phyloP scores from a whole-genome alignment of 2,888 invertebrate genomes.

The Drosophila austrosaltans region DNA sequence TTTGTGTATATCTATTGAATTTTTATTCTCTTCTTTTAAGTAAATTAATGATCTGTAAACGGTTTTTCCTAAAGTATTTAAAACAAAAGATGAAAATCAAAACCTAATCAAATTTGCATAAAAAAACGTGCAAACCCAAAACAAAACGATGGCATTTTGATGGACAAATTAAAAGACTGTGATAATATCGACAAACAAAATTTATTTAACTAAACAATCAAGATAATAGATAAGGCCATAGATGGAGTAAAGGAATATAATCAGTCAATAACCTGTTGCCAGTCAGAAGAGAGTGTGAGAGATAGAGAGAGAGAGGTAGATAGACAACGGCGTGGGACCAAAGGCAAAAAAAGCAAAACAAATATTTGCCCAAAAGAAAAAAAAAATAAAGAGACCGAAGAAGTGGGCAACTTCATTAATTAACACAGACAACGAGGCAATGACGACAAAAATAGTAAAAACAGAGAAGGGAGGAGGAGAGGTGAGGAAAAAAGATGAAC shows the following conservation, averaged over 20 bases:
- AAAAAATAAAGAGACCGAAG: slow-evolving; percentile 18
- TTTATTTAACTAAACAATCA: slow-evolving; percentile 11
- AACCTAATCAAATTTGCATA: not conserved
- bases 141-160: not conserved
- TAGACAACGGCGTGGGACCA: slow-evolving; percentile 29
- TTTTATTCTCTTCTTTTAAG: not conserved
- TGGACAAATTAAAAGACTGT: slow-evolving; percentile 12
- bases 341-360: slow-evolving; percentile 22
- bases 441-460: not conserved
- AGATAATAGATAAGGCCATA: slow-evolving; percentile 37
- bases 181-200: slow-evolving; percentile 12
- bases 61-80: not conserved
- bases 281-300: not conserved
- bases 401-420: slow-evolving; percentile 41
- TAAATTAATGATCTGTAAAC: not conserved
- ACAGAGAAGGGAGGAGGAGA: not conserved
- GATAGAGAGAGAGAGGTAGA: not conserved
- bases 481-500: slow-evolving; percentile 1
- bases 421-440: slow-evolving; percentile 20
- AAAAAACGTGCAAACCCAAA: not conserved
- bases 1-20: too few species aligned
- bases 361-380: slow-evolving; percentile 23
- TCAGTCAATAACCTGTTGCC: slow-evolving; percentile 47
- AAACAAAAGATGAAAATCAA: not conserved
- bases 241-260: slow-evolving; percentile 21